Conservation (phyloP, 2,797 vertebrate genomes). For the Rhinoraja longicauda region DNA sequence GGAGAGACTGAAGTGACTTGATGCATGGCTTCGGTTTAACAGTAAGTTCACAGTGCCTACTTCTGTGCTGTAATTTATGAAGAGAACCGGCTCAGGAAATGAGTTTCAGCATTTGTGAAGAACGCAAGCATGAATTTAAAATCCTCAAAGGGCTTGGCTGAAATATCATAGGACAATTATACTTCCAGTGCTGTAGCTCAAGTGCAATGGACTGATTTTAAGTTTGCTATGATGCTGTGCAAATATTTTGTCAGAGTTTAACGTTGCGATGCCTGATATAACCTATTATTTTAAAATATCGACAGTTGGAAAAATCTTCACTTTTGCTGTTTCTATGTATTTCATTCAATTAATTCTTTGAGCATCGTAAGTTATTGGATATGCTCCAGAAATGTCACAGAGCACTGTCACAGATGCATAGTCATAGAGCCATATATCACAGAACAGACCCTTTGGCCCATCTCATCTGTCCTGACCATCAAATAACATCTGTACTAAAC, state of each 20-base stretch:
- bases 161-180: conserved; percentile 12
- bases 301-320: not conserved
- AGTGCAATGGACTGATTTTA: not conserved
- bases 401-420: not conserved
- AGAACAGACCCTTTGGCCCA: too few species aligned
- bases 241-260: not conserved
- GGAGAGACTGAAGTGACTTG: not conserved
- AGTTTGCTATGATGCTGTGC: not conserved
- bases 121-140: not conserved
- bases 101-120: not conserved
- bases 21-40: not conserved
- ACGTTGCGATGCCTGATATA: not conserved
- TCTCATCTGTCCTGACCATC: too few species aligned
- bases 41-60: not conserved
- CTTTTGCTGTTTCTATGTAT: not conserved
- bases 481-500: too few species aligned
- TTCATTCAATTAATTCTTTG: not conserved
- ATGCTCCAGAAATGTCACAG: not conserved
- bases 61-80: not conserved
- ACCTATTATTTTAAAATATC: not conserved
- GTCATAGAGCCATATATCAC: too few species aligned
- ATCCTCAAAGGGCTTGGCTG: not conserved
- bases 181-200: not conserved
- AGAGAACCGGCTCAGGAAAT: not conserved
- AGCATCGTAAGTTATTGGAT: too few species aligned